Conservation (phyloP, 2,888 invertebrate species). For the Sarcophaga caerulescens region DNA sequence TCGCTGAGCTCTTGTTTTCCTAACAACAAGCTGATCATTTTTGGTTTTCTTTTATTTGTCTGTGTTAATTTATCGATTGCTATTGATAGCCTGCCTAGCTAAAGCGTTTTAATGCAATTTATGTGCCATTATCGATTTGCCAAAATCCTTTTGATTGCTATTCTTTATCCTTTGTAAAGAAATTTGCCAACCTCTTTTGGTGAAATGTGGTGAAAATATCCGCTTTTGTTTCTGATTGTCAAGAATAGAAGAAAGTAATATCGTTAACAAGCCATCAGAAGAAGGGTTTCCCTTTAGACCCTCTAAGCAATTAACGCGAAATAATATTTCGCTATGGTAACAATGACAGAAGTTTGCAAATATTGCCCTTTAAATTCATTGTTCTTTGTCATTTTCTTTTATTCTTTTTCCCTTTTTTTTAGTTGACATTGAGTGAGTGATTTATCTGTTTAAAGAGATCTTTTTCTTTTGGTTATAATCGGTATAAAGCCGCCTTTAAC, state of each 20-base stretch:
- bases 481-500: conserved; percentile 59
- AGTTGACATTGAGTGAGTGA: conserved; percentile 66
- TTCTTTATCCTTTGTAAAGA: conserved; percentile 16
- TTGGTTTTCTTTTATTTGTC: conserved; percentile 4
- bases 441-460: conserved; percentile 62
- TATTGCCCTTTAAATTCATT: conserved; percentile 50
- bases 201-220: conserved; percentile 63
- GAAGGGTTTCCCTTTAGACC: conserved; percentile 35
- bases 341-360: conserved; percentile 62
- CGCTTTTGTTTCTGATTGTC: conserved; percentile 49
- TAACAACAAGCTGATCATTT: conserved; percentile 34
- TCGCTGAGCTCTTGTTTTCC: not conserved
- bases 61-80: conserved; percentile 19
- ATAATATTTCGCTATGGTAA: conserved; percentile 2
- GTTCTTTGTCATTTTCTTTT: not conserved
- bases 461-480: conserved; percentile 21
- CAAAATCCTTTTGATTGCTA: conserved; percentile 49
- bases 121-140: conserved; percentile 38
- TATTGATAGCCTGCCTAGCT: conserved; percentile 50
- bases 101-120: conserved; percentile 61
- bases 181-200: conserved; percentile 51
- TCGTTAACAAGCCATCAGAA: conserved; percentile 33
- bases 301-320: conserved; percentile 30
- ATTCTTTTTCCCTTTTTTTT: conserved; percentile 8
- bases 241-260: conserved; percentile 44